These are phyloP conservation scores for Dasyprocta punctata DNA, from an alignment of 2,113 vertebrate genomes.

Conservation along the genomic window DNA sequence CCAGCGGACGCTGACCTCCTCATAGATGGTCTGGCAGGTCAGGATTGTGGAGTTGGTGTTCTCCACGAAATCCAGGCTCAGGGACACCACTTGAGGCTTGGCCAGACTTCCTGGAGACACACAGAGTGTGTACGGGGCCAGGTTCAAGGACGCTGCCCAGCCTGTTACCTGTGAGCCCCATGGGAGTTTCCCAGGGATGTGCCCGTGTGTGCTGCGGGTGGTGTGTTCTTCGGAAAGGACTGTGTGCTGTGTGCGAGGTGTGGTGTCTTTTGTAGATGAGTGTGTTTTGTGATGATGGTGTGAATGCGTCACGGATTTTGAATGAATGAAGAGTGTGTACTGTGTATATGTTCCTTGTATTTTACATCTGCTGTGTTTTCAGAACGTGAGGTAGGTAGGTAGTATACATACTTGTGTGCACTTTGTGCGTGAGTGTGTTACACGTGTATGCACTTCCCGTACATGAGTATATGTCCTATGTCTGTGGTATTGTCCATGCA, in stretches of 20 bases:
- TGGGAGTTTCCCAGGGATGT: not conserved
- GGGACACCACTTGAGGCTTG: not conserved
- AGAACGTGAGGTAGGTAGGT: not conserved
- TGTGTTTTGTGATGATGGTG: not conserved
- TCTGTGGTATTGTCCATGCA: not conserved
- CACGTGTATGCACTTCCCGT: not conserved
- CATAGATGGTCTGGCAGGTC: not conserved
- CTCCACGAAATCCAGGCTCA: not conserved
- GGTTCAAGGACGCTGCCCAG: not conserved
- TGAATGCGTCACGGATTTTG: not conserved
- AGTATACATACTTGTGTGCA: too few species aligned
- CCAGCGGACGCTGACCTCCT: not conserved
- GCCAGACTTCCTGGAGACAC: slow-evolving; percentile 10
- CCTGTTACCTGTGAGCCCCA: too few species aligned
- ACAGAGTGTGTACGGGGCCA: accelerated
- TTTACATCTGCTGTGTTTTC: not conserved
- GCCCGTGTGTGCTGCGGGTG: too few species aligned
- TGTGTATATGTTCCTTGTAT: not conserved
- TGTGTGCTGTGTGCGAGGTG: accelerated
- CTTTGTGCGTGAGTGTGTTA: not conserved
- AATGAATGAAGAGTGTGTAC: too few species aligned
- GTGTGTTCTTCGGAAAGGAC: not conserved
- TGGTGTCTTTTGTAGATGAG: not conserved
- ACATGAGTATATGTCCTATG: not conserved
- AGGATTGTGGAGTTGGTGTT: not conserved